Evolutionary conservation across 1,140 invertebrate species (phyloP).

Genomic region (Scaptodrosophila lebanonensis): DNA sequence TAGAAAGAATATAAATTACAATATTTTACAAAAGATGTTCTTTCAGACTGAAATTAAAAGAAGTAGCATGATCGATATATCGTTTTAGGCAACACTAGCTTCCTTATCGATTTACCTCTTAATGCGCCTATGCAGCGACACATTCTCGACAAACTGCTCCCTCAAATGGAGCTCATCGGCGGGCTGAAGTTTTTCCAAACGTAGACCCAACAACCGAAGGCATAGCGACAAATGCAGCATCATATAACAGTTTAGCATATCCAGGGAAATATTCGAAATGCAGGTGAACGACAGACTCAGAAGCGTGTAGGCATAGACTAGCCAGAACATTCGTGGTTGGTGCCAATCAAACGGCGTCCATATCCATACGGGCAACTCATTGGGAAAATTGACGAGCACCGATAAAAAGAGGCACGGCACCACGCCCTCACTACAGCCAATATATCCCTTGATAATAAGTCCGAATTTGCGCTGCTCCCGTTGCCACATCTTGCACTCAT

Average conservation of each 20-base stretch:
- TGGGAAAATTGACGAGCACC: constrained; percentile 18
- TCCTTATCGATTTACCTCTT: constrained; percentile 3
- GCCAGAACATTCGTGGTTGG: constrained; percentile 33
- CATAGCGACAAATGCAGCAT: constrained; percentile 47
- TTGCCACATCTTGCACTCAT: constrained; percentile 35
- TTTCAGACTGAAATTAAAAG: no score
- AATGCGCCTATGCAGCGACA: constrained; percentile 21
- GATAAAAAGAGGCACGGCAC: constrained; percentile 26
- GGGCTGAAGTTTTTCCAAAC: constrained; percentile 18
- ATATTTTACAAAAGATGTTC: no score
- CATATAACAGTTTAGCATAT: constrained; percentile 51
- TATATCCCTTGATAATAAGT: constrained; percentile 12
- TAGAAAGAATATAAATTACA: no score
- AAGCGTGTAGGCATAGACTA: constrained; percentile 24
- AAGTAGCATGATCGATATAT: no score
- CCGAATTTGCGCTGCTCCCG: constrained; percentile 27
- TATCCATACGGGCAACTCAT: constrained; percentile 40
- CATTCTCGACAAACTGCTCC: constrained; percentile 21
- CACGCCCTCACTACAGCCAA: constrained; percentile 23
- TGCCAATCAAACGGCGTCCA: constrained; percentile 56
- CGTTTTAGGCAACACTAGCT: no score
- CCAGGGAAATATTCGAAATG: constrained; percentile 29
- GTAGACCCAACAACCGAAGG: constrained; percentile 40
- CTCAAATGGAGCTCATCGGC: neutral
- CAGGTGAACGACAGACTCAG: constrained; percentile 31